These are phyloP conservation scores for Clunio marinus DNA, from an alignment of 2,888 invertebrate genomes.

Conservation along the genomic window DNA sequence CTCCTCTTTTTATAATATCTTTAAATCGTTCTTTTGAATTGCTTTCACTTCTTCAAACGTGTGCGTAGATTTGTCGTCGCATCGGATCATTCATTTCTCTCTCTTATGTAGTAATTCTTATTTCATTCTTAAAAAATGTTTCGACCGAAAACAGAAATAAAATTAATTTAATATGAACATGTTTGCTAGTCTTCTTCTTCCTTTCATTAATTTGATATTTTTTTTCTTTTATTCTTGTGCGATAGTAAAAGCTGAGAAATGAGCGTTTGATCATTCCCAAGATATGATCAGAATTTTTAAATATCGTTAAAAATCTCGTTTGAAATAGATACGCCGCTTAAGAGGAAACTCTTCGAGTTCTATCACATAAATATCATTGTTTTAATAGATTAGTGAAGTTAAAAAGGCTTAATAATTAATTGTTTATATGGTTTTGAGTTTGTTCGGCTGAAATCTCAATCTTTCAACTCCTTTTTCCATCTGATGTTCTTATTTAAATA, in stretches of 20 bases:
- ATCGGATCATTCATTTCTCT: constrained; percentile 5
- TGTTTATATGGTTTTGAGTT: neutral
- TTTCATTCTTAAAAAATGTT: constrained; percentile 2
- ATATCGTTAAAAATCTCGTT: constrained; percentile 23
- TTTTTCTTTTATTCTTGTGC: neutral
- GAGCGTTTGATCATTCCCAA: constrained; percentile 35
- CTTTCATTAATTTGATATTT: constrained; percentile 21
- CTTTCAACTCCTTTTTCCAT: no score
- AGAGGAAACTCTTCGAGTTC: constrained; percentile 16
- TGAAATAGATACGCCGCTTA: constrained; percentile 2
- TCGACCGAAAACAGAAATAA: constrained; percentile 19
- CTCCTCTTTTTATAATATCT: constrained; percentile 28
- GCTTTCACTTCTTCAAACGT: neutral
- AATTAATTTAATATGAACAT: constrained; percentile 20
- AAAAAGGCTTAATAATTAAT: constrained; percentile 14
- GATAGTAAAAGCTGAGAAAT: constrained; percentile 33
- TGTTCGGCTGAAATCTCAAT: no score
- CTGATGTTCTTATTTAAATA: no score
- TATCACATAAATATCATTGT: neutral
- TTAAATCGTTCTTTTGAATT: neutral
- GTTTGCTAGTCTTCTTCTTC: neutral
- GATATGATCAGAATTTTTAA: constrained; percentile 36
- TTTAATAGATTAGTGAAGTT: no score
- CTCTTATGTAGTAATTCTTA: no score
- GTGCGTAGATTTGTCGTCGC: constrained; percentile 10